These are phyloP conservation scores for Notodonta dromedarius DNA, from an alignment of 2,888 invertebrate species.

Conservation along the genomic window DNA sequence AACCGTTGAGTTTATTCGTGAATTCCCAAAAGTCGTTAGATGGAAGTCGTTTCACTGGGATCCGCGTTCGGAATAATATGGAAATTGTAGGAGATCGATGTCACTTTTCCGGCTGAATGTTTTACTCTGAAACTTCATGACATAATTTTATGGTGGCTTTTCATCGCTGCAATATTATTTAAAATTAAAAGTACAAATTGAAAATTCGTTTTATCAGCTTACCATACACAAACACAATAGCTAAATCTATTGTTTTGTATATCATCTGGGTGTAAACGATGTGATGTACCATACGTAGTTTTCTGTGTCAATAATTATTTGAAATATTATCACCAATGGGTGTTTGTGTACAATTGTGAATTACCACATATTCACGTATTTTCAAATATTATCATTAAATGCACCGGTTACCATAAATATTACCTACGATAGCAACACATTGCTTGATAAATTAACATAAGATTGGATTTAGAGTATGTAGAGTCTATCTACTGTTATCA, in stretches of 20 bases:
- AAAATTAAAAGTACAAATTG: neutral
- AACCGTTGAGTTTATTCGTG: constrained; percentile 35
- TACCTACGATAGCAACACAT: neutral
- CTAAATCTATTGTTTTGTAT: neutral
- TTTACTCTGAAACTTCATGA: constrained; percentile 2
- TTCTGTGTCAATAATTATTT: no score
- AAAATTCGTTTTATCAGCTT: no score
- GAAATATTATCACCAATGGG: no score
- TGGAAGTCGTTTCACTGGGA: constrained; percentile 15
- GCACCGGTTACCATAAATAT: neutral
- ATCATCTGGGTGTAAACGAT: no score
- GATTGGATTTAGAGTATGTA: neutral
- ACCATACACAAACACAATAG: neutral
- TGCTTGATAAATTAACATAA: neutral
- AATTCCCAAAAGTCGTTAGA: constrained; percentile 28
- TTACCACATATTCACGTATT: neutral
- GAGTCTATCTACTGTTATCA: neutral
- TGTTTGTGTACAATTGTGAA: no score
- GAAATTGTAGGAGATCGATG: constrained; percentile 22
- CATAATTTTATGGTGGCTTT: neutral
- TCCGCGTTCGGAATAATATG: constrained; percentile 13
- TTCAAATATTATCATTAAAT: neutral
- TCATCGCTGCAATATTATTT: neutral
- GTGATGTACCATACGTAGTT: no score
- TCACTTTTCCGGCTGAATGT: constrained; percentile 13